Conservation (phyloP, 2,888 invertebrate genomes). For the Lasioglossum villosulum region DNA sequence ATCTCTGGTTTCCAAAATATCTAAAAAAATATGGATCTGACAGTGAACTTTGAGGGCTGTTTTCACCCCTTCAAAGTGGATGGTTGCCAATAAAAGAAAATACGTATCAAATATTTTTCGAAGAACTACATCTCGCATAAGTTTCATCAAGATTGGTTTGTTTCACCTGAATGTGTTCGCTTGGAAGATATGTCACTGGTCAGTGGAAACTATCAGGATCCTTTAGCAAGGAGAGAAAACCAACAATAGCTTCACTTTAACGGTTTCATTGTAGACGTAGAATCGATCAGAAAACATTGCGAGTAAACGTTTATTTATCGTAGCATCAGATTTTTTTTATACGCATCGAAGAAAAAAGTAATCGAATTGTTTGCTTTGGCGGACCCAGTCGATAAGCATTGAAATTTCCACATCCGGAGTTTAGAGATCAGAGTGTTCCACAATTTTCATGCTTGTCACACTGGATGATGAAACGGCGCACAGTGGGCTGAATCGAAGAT, state of each 20-base stretch:
- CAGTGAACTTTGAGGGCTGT: no score
- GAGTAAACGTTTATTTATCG: not conserved
- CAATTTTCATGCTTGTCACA: conserved; percentile 8
- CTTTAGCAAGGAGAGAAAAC: not conserved
- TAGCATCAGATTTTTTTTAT: not conserved
- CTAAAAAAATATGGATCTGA: no score
- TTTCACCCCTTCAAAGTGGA: no score
- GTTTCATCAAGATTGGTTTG: no score
- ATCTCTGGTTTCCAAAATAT: no score
- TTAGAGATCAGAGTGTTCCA: not conserved
- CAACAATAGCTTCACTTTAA: not conserved
- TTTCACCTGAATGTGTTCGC: no score
- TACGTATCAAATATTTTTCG: no score
- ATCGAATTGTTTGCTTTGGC: not conserved
- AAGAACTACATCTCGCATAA: no score
- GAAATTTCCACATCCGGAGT: not conserved
- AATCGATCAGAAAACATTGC: not conserved
- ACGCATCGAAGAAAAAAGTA: not conserved
- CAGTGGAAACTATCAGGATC: not conserved
- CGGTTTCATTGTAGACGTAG: not conserved
- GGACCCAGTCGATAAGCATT: no score
- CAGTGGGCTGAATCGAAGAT: no score
- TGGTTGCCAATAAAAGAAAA: no score
- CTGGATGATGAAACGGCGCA: conserved; percentile 24
- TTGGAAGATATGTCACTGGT: no score